Percentiles rank a stretch among this genome's conserved stretches.
Evolutionary conservation across 2,888 invertebrate genomes (phyloP).

Genomic region (Meteorus cinctellus): DNA sequence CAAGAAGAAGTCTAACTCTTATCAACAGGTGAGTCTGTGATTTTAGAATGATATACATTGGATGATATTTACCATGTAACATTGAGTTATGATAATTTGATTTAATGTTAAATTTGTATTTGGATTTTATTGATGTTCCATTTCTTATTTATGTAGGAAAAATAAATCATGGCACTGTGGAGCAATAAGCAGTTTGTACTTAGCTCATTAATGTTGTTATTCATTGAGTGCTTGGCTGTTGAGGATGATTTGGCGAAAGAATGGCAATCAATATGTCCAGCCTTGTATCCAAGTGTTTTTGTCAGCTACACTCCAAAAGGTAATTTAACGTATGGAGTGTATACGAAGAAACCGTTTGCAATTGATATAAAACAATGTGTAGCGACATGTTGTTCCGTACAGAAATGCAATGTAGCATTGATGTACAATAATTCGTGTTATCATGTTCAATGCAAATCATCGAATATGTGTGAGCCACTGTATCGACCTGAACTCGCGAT

Average conservation of each 20-base stretch:
- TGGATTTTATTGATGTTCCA: constrained; percentile 21
- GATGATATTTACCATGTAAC: neutral
- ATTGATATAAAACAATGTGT: constrained; percentile 80
- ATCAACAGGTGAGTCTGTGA: neutral
- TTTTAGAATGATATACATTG: neutral
- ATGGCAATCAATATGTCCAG: constrained; percentile 72
- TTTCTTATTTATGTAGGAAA: neutral
- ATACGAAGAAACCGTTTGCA: constrained; percentile 76
- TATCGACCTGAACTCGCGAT: constrained; percentile 76
- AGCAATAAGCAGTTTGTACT: constrained; percentile 1
- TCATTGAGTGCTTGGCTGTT: constrained; percentile 58
- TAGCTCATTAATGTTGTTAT: constrained; percentile 25
- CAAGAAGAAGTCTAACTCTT: neutral
- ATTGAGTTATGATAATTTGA: neutral
- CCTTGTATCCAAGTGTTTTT: constrained; percentile 76
- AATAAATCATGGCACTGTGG: constrained; percentile 55
- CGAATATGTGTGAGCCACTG: constrained; percentile 83
- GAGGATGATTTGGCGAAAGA: constrained; percentile 59
- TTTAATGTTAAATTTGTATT: constrained; percentile 12
- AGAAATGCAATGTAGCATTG: constrained; percentile 86
- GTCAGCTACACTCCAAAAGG: constrained; percentile 77
- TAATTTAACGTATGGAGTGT: constrained; percentile 75
- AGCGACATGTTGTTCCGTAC: constrained; percentile 79
- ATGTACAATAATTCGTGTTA: constrained; percentile 85
- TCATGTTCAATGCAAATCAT: constrained; percentile 82